phyloP scores from a whole-genome alignment of 2,888 invertebrate genomes.

The Sisyra nigra region DNA sequence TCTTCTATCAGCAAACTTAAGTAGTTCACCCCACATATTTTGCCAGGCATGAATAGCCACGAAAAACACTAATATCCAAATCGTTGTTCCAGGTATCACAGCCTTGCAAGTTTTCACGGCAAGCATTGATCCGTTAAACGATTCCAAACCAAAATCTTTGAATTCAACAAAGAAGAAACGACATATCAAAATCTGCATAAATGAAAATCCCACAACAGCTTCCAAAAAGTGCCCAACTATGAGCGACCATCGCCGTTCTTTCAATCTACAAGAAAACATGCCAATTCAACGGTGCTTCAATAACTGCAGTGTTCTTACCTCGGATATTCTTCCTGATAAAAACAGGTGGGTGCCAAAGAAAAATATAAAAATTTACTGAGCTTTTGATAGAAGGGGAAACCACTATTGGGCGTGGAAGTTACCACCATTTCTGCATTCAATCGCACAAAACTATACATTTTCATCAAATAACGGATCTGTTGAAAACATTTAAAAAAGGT shows the following conservation, averaged over 20 bases:
- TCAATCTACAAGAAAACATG: no score
- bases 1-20: constrained; percentile 73
- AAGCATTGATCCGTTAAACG: not conserved
- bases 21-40: constrained; percentile 79
- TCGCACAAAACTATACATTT: constrained; percentile 66
- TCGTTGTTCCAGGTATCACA: constrained; percentile 19
- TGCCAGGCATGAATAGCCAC: constrained; percentile 79
- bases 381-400: constrained; percentile 33
- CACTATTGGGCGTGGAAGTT: constrained; percentile 28
- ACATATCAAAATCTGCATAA: no score
- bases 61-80: constrained; percentile 62
- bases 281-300: no score
- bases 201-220: no score
- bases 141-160: not conserved
- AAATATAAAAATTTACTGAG: constrained; percentile 69
- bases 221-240: no score
- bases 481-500: no score
- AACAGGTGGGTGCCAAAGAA: constrained; percentile 72
- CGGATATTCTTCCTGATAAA: constrained; percentile 74
- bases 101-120: constrained; percentile 5
- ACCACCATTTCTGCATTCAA: constrained; percentile 47
- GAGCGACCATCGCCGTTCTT: no score
- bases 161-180: not conserved
- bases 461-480: constrained; percentile 70
- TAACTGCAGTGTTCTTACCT: constrained; percentile 33